Percentiles rank a stretch among this genome's conserved stretches.
phyloP scores from a whole-genome alignment of 2,113 vertebrate genomes.

The Brevimyrus niger region DNA sequence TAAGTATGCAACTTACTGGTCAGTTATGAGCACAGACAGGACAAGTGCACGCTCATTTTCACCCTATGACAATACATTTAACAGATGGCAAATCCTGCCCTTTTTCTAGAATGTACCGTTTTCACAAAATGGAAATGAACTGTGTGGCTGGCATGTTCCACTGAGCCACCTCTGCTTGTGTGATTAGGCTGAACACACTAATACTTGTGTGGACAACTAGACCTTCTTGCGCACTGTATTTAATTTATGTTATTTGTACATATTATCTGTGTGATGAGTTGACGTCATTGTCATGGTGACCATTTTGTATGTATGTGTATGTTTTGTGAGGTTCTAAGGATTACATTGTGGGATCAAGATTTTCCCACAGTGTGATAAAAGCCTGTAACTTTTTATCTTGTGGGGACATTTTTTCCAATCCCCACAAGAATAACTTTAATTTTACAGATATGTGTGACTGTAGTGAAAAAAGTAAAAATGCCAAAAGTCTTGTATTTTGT shows the following conservation, averaged over 20 bases:
- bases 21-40: not conserved
- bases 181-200: not conserved
- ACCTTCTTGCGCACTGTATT: not conserved
- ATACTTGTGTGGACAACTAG: not conserved
- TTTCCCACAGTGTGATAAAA: not conserved
- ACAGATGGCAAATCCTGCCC: not conserved
- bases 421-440: not conserved
- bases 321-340: not conserved
- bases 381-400: not conserved
- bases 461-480: not conserved
- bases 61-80: not conserved
- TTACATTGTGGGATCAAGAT: not conserved
- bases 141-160: not conserved
- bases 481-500: not conserved
- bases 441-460: not conserved
- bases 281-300: not conserved
- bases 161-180: not conserved
- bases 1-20: constrained; percentile 36
- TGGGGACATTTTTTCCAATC: not conserved
- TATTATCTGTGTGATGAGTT: not conserved
- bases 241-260: not conserved
- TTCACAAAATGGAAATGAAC: not conserved
- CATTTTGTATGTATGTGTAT: not conserved
- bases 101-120: not conserved
- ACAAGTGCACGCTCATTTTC: not conserved